phyloP scores from a whole-genome alignment of 1,140 invertebrate species.

The Elymnias hypermnestra region DNA sequence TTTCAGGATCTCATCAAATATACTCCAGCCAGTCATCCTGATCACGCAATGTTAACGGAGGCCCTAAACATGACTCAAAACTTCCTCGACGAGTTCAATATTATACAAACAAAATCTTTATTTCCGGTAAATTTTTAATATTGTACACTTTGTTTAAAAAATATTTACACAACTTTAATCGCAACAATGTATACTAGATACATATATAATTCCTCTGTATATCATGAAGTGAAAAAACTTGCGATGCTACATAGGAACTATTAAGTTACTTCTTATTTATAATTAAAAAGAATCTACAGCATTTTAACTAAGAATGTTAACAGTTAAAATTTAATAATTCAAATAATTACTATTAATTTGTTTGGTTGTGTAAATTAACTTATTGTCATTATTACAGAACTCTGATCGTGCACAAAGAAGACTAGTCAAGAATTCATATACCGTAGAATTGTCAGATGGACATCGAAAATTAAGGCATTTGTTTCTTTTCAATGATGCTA shows the following conservation, averaged over 20 bases:
- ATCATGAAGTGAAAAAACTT: no score
- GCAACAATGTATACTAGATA: no score
- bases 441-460: constrained; percentile 92
- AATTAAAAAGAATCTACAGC: no score
- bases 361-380: background rate
- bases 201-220: no score
- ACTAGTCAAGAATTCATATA: constrained; percentile 95
- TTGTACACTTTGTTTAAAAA: no score
- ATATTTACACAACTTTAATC: no score
- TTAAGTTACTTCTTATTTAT: no score
- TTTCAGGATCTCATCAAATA: constrained; percentile 91
- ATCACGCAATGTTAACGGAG: constrained; percentile 88
- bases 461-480: constrained; percentile 93
- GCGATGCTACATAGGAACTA: no score
- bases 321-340: no score
- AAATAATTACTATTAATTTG: no score
- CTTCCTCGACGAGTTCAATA: constrained; percentile 94
- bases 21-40: constrained; percentile 89
- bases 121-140: constrained; percentile 88
- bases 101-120: constrained; percentile 89
- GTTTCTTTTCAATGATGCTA: constrained; percentile 96
- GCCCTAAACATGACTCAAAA: constrained; percentile 91
- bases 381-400: constrained; percentile 74
- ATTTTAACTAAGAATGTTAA: no score
- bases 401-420: constrained; percentile 88